Evolutionary conservation across 2,113 vertebrate species (phyloP).

Genomic region (Anolis sagrei): DNA sequence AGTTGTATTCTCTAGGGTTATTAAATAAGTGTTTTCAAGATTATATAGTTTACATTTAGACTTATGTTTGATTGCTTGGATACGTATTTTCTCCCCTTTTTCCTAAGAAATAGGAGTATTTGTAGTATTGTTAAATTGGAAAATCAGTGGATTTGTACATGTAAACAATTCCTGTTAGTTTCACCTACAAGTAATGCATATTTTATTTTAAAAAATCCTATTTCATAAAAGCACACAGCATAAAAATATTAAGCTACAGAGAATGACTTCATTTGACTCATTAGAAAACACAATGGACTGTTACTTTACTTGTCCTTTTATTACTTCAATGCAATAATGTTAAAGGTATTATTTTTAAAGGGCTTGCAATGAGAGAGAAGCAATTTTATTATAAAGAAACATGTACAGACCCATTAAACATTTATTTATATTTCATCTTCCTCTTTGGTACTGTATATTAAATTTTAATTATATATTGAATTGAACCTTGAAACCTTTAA

Average conservation of each 20-base stretch:
- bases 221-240: neutral
- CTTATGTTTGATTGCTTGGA: neutral
- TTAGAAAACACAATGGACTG: neutral
- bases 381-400: neutral
- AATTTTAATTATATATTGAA: too few species aligned
- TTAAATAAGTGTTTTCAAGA: neutral
- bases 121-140: neutral
- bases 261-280: neutral
- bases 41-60: neutral
- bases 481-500: too few species aligned
- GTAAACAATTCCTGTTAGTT: neutral
- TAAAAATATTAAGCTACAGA: neutral
- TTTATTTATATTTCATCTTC: too few species aligned
- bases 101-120: neutral
- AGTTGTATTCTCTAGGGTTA: neutral
- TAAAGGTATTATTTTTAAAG: neutral
- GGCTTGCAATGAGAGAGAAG: neutral
- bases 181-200: neutral
- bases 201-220: neutral
- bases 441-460: too few species aligned
- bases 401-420: neutral
- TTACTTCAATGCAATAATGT: neutral
- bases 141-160: neutral
- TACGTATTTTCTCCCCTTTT: neutral
- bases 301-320: neutral